Conservation (phyloP, 2,797 vertebrate species). For the Enteromius unitaeniatus region DNA sequence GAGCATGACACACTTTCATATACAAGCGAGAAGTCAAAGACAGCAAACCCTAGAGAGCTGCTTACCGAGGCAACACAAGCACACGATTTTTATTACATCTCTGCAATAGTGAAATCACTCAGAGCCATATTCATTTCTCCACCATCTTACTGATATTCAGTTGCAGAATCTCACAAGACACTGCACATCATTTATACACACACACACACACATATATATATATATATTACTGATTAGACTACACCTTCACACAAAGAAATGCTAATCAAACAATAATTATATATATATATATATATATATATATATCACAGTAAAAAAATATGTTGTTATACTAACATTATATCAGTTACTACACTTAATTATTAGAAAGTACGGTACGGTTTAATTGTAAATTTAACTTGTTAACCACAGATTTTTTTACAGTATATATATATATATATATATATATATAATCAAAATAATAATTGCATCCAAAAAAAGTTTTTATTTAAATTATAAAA, state of each 20-base stretch:
- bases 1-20: conserved; percentile 1
- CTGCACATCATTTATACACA: neutral
- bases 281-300: too few relatives aligned
- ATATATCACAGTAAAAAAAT: too few relatives aligned
- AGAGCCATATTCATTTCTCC: neutral
- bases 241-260: neutral
- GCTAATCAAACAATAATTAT: too few relatives aligned
- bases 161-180: neutral
- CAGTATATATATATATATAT: too few relatives aligned
- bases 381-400: too few relatives aligned
- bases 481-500: too few relatives aligned
- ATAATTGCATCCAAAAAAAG: too few relatives aligned
- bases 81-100: neutral
- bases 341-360: too few relatives aligned
- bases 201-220: neutral
- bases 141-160: neutral
- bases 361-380: too few relatives aligned
- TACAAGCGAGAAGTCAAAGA: neutral
- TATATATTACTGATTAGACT: neutral
- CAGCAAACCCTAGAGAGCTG: neutral
- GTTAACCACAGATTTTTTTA: too few relatives aligned
- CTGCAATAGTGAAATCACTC: neutral
- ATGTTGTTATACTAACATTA: too few relatives aligned
- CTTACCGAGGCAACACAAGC: neutral
- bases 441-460: too few relatives aligned